These are phyloP conservation scores for Drosophila lacteicornis DNA, from an alignment of 1,140 invertebrate genomes.

Conservation along the genomic window DNA sequence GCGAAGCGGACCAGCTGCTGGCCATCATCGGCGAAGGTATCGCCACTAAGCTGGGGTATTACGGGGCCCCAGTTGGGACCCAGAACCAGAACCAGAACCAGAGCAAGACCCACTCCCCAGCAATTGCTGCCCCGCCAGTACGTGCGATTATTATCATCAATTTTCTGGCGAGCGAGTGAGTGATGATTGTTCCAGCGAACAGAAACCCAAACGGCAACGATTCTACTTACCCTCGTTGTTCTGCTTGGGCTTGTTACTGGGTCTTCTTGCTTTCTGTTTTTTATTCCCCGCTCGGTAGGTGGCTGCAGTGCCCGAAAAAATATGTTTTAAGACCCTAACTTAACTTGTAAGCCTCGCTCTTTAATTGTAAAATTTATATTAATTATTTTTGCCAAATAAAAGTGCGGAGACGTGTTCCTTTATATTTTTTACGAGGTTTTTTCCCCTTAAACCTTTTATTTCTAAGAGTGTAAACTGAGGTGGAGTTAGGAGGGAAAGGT, in stretches of 20 bases:
- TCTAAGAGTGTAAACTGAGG: conserved; percentile 2
- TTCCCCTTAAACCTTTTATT: neutral
- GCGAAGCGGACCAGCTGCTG: conserved; percentile 55
- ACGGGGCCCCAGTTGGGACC: conserved; percentile 14
- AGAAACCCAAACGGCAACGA: conserved; percentile 48
- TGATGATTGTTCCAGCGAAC: conserved; percentile 70
- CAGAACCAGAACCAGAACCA: neutral
- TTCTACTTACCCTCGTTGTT: conserved; percentile 37
- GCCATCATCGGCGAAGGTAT: conserved; percentile 26
- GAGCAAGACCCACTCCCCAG: conserved; percentile 17
- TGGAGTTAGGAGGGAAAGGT: conserved; percentile 17
- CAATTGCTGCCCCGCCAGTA: conserved; percentile 54
- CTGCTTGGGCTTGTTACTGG: conserved; percentile 34
- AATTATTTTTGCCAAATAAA: neutral
- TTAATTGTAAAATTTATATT: too few species aligned
- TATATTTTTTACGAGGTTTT: neutral
- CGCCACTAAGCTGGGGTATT: conserved; percentile 50
- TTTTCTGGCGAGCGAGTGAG: conserved; percentile 75
- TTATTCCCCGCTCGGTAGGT: conserved; percentile 40
- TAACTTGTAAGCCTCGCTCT: accelerated
- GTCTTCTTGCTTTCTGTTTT: conserved; percentile 6
- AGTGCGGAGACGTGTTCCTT: neutral
- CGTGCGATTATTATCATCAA: conserved; percentile 83
- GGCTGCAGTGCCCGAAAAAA: conserved; percentile 33
- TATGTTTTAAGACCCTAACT: neutral